Base-by-base conservation (phyloP, 2,888 invertebrate species). In the Ormyrus thymus region DNA sequence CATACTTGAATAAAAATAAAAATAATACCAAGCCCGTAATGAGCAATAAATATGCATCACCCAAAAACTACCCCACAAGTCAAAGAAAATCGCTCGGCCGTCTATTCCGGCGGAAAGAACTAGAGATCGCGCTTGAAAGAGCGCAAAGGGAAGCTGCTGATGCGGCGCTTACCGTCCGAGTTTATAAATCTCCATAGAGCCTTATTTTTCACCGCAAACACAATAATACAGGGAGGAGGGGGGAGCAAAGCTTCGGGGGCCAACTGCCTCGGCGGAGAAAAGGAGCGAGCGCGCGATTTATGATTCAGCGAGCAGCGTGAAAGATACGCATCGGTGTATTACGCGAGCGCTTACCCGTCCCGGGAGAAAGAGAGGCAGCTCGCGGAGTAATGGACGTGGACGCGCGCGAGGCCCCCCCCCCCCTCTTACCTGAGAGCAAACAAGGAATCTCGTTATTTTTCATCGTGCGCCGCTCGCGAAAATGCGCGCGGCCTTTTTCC, bases 121-220 rank as follows among this genome's bases (percentile, higher is more conserved):
- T 45, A 11, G 15, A n/a, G 46, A 43, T 65, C 46, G 29, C 51
- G 15, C 55, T 68, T 53, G 15, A 56, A 7, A 59, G 51, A 61
- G 61, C 29, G 13, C 43, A 29, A 53, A 50, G 48, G 45, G 51
- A 59, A n/a, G 4, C n/a, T 11, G 66, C 48, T 4, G 56, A 59
- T 65, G 46, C 48, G n/a, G 65, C 45, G 13, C 46, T 64, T 6
- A 50, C 15, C 61, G 45, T 71, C 50, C 82, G 82, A 82, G 80
- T 76, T 82, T 83, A 83, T 85, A 85, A 86, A 85, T 86, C 84
- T 84, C 81, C 56, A 75, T 81, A 79, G 84, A 83, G 86, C 83
- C 85, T 87, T 86, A 86, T 87, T 87, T 86, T 84, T 82, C 83
- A 81, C 79, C 81, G 83, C 83, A 84, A 74, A 85, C 84, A 86